Base-by-base conservation (phyloP, 2,113 vertebrate species). In the Thermophis baileyi region DNA sequence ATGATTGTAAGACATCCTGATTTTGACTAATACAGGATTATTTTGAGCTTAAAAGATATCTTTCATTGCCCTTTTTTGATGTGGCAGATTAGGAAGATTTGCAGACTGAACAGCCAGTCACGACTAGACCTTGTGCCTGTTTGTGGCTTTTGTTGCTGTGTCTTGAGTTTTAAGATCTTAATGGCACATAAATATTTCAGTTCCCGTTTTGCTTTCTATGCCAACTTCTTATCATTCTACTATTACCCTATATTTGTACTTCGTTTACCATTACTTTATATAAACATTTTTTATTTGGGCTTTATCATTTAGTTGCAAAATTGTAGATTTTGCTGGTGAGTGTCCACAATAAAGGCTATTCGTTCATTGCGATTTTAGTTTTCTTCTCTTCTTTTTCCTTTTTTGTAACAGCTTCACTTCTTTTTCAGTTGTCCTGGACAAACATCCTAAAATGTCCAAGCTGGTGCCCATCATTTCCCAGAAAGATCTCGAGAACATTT, bases 401-500 rank as follows among this genome's bases (percentile, higher is more conserved):
- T 81, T 20, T 1, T 44, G 3, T 81, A 81, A 81, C 35, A 44
- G 20, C 6, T 81, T 54, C 20, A 3, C 86, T 92, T 50, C 7
- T 90, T 88, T 91, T 94, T 10, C 0, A 22, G 27, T 46, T 91
- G 89, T 89, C 87, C 0, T 0, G 1, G 40, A 44, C 87, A 93
- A 49, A 14, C 40, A 35, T 50, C 89, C 50, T 49, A 91, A 92
- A 94, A 97, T 97, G 96, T 95, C 94, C n/a, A 90, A 55, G n/a
- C 44, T n/a, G 11, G n/a, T 97, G 35, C 95, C 96, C 92, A 49
- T 94, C 91, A 69, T 97, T 90, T 49, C 85, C 27, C 96, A 94
- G 35, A 91, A 96, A 81, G 95, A 97, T 91, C 88, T 97, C 94
- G 95, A 96, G 46, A 95, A 90, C 51, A 93, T 97, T 90, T 90